Evolutionary conservation across 1,140 invertebrate genomes (phyloP).

Genomic region (Panagrolaimus sp.): DNA sequence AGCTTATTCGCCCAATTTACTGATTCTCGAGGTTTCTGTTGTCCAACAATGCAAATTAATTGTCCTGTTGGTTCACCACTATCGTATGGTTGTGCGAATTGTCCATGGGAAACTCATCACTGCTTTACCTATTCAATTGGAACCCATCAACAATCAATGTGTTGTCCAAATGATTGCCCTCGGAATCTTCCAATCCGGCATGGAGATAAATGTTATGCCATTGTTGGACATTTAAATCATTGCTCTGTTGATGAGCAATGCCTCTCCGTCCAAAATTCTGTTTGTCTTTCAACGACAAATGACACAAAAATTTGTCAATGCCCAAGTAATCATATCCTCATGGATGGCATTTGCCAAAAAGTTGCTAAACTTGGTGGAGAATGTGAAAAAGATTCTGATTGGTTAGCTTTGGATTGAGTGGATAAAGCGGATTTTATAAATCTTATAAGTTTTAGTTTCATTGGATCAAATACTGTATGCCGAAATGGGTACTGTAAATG

Average conservation of each 20-base stretch:
- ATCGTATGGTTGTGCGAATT: constrained; percentile 1
- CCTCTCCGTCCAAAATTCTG: background rate
- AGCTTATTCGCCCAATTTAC: background rate
- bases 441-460: no score
- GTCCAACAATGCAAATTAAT: background rate
- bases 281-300: background rate
- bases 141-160: constrained; percentile 3
- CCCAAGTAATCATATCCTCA: background rate
- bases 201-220: constrained; percentile 10
- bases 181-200: background rate
- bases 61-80: constrained; percentile 1
- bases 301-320: background rate
- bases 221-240: background rate
- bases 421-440: no score
- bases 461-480: constrained; percentile 5
- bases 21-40: constrained; percentile 1
- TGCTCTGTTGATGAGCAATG: constrained; percentile 4
- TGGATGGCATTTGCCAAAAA: background rate
- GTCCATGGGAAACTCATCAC: constrained; percentile 2
- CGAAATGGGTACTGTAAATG: constrained; percentile 12
- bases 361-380: background rate
- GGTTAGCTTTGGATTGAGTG: background rate
- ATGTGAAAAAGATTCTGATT: background rate
- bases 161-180: constrained; percentile 11
- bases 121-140: constrained; percentile 9